Base-by-base conservation (phyloP, 2,888 invertebrate species). In the Phania funesta region DNA sequence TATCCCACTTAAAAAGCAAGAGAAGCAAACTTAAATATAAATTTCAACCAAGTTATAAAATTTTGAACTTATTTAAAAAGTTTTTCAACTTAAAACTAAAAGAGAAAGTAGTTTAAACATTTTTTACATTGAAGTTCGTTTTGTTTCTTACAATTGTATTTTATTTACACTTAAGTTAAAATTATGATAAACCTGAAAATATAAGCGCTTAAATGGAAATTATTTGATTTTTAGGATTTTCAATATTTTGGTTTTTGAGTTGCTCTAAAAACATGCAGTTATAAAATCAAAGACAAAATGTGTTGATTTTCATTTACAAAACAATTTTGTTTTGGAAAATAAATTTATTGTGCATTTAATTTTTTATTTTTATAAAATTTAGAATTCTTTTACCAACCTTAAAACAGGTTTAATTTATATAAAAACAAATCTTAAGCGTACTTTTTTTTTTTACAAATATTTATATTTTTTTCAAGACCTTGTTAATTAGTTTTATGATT, bases 381-480 rank as follows among this genome's bases (percentile, higher is more conserved):
- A 26, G 52, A 56, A 71, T 46, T 73, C 65, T 74, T 77, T 67
- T 79, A 77, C 65, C 50, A 83, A 85, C 86, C 86, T 85, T 86
- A 86, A 83, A 86, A 86, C 86, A 86, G 86, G 85, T 84, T 83
- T 79, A 48, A 65, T 60, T 76, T 77, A 65, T 24, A 44, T 67
- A 65, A 24, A 56, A 65, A 32, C 29, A 46, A 52, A 48, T 32
- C 29, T 77, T 67, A 56, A 13, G 1, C 41, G 3, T 35, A 50
- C 1, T n/a, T 65, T 71, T 32, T 48, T 38, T 48, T 32, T 48
- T 38, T 48, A 54, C 46, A 62, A 16, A 20, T 56, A 50, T 29
- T 44, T 46, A 18, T 11, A 24, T 13, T 29, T 54, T 48, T 50
- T 65, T 74, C 16, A 58, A 54, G 54, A 68, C 38, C 26, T 68